Conservation (phyloP, 2,113 vertebrate species). For the Hemiprocne comata region DNA sequence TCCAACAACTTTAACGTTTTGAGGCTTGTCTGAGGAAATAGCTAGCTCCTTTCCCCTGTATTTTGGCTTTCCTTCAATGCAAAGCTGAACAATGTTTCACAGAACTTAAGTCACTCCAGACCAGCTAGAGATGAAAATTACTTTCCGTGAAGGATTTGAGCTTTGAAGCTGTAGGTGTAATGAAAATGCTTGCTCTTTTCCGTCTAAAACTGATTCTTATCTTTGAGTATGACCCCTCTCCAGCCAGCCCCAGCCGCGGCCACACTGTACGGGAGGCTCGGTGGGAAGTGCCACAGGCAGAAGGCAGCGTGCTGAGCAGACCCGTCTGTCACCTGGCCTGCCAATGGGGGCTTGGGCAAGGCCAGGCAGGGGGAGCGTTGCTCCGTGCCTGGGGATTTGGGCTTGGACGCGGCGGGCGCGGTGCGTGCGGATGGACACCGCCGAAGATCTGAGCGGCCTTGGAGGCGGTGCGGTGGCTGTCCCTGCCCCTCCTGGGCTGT, state of each 20-base stretch:
- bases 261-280: too few species aligned
- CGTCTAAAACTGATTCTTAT: accelerated
- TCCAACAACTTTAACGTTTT: not conserved
- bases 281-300: not conserved
- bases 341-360: not conserved
- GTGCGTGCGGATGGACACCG: too few species aligned
- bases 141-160: not conserved
- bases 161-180: not conserved
- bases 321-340: accelerated
- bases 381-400: too few species aligned
- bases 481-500: too few species aligned
- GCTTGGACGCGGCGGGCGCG: too few species aligned
- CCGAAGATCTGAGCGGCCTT: too few species aligned
- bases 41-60: not conserved
- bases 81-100: not conserved
- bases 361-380: not conserved
- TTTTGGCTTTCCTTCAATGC: too few species aligned
- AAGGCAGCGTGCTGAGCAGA: not conserved
- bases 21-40: not conserved
- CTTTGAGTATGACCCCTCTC: accelerated
- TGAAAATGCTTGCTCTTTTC: accelerated
- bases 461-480: not conserved
- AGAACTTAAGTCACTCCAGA: not conserved
- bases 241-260: too few species aligned
- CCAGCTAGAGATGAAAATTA: not conserved